phyloP scores from a whole-genome alignment of 2,888 invertebrate species.

The Candidula unifasciata region DNA sequence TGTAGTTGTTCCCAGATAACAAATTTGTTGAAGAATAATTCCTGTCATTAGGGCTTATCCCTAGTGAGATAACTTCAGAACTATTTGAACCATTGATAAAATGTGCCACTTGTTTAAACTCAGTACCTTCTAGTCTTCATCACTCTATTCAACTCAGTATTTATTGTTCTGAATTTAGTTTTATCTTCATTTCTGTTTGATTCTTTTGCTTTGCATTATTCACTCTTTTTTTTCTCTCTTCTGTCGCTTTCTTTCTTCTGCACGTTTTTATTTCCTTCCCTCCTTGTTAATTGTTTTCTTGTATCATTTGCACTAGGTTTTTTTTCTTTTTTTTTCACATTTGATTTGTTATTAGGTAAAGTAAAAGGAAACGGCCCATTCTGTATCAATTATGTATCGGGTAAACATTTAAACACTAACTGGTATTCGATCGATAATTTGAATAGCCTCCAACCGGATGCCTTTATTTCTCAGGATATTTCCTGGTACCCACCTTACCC shows the following conservation, averaged over 20 bases:
- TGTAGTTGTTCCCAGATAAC: neutral
- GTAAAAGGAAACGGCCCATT: too few species aligned
- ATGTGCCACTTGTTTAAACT: too few species aligned
- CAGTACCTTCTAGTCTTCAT: too few species aligned
- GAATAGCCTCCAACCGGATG: too few species aligned
- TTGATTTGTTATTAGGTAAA: too few species aligned
- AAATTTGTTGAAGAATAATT: neutral
- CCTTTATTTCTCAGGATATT: too few species aligned
- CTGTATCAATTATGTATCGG: too few species aligned
- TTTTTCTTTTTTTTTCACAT: neutral
- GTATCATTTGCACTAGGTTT: too few species aligned
- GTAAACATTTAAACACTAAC: too few species aligned
- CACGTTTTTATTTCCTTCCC: neutral
- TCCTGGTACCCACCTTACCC: too few species aligned
- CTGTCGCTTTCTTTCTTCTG: neutral
- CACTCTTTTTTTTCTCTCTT: neutral
- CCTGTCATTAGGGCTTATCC: neutral
- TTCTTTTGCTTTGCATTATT: neutral
- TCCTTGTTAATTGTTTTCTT: neutral
- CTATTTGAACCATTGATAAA: too few species aligned
- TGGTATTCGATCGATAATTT: too few species aligned
- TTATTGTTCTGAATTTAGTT: neutral
- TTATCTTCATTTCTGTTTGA: neutral
- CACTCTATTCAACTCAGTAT: neutral
- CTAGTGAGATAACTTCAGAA: neutral